These are phyloP conservation scores for Drosophila truncata DNA, from an alignment of 1,140 invertebrate genomes.

Conservation along the genomic window DNA sequence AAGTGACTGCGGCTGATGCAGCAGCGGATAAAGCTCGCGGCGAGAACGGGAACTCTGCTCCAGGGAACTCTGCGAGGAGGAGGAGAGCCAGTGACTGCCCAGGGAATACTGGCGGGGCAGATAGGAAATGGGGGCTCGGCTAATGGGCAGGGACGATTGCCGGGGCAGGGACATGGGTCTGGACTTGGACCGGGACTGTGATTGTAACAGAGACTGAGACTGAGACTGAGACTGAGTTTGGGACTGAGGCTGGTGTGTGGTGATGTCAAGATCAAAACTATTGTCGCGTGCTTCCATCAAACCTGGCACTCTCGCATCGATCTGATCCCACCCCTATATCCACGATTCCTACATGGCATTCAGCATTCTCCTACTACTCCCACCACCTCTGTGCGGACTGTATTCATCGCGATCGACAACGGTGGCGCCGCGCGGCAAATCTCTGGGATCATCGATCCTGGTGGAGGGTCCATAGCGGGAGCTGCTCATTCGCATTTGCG, in stretches of 20 bases:
- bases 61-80: conserved; percentile 46
- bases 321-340: conserved; percentile 85
- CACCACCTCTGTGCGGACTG: conserved; percentile 85
- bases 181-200: conserved; percentile 19
- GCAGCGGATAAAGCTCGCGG: conserved; percentile 67
- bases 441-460: conserved; percentile 68
- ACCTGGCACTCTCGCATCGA: conserved; percentile 83
- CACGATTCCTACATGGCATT: conserved; percentile 86
- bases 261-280: conserved; percentile 81
- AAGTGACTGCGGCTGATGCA: conserved; percentile 69
- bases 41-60: conserved; percentile 33
- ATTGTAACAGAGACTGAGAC: conserved; percentile 34
- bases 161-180: conserved; percentile 37
- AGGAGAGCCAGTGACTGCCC: conserved; percentile 61
- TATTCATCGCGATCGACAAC: conserved; percentile 85
- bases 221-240: conserved; percentile 27
- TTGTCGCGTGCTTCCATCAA: conserved; percentile 81
- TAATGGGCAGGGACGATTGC: conserved; percentile 41
- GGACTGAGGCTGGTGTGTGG: conserved; percentile 54
- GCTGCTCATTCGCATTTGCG: conserved; percentile 60
- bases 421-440: conserved; percentile 62
- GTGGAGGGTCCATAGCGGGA: conserved; percentile 73
- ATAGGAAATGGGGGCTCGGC: conserved; percentile 19
- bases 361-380: conserved; percentile 85
- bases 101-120: conserved; percentile 30